phyloP scores from a whole-genome alignment of 2,888 invertebrate genomes.

The Netelia inedita region DNA sequence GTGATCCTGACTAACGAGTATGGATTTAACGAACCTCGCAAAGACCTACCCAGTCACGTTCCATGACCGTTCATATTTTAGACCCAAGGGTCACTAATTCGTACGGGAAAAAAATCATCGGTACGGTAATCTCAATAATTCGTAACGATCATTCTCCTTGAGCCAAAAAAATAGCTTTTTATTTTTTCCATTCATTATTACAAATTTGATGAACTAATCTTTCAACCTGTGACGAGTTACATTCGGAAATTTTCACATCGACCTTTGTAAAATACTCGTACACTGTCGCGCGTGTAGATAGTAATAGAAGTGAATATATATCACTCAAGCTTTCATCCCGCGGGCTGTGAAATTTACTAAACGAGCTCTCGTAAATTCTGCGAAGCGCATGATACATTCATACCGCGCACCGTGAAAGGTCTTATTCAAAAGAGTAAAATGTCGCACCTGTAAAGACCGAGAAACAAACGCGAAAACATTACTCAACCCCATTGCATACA shows the following conservation, averaged over 20 bases:
- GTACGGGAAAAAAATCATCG: background rate
- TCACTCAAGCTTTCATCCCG: background rate
- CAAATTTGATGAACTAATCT: background rate
- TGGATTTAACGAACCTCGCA: conserved; percentile 39
- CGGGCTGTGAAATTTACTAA: background rate
- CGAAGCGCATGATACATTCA: background rate
- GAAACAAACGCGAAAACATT: background rate
- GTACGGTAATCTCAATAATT: background rate
- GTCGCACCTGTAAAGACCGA: background rate
- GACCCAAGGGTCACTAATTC: background rate
- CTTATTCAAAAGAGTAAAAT: background rate
- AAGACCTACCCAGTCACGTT: background rate
- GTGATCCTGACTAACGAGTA: conserved; percentile 42
- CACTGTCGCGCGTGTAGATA: background rate
- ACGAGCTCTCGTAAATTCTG: background rate
- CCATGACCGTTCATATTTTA: background rate
- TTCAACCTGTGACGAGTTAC: background rate
- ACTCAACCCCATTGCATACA: no score
- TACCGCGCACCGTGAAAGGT: background rate
- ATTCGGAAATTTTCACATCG: conserved; percentile 23
- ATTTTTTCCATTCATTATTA: no score
- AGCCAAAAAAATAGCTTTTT: background rate
- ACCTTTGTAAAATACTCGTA: background rate
- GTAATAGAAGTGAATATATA: background rate
- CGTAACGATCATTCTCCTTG: background rate